Base-by-base conservation (phyloP, 2,113 vertebrate species). In the Parotia lawesii region DNA sequence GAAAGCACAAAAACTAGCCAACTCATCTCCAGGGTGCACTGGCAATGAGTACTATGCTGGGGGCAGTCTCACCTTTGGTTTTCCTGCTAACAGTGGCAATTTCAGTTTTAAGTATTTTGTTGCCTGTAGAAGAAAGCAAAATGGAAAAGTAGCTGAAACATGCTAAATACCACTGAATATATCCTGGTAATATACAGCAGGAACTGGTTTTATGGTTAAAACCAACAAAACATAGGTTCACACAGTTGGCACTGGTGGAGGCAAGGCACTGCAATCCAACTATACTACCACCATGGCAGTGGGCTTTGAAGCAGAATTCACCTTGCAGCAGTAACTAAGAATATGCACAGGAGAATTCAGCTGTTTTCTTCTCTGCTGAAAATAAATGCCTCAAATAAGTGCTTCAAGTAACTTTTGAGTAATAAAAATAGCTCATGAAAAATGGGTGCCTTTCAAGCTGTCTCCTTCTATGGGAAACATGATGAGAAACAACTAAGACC, bases 391-490 rank as follows among this genome's bases (percentile, higher is more conserved):
- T 93, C 44, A 66, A 95, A 5, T 92, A 92, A 96, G 62, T 54
- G 75, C 60, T 88, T 86, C 85, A 87, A 82, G 40, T 71, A 90
- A 94, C 75, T 70, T 87, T 37, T 79, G 85, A 95, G 89, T 83
- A 91, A 95, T 90, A 96, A 94, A 97, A 95, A 95, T 94, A 95
- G 89, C 62, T 89, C 74, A 87, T 79, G 90, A 94, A 95, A 96
- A 91, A 91, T 1, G 35, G 28, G 40, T 91, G 53, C 57, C 67
- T 93, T 94, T 95, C 80, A 94, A 93, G 69, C 23, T 51, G 48
- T 92, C 87, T 95, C 93, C 87, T 93, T 93, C 90, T 94, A 96
- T 67, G 93, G 94, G 82, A 78, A 80, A 69, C 23, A 77, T 6
- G 60, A 67, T 75, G 83, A 87, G 48, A 95, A 93, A 79, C 60